phyloP scores from a whole-genome alignment of 2,888 invertebrate species.

The Lissonota sp. region DNA sequence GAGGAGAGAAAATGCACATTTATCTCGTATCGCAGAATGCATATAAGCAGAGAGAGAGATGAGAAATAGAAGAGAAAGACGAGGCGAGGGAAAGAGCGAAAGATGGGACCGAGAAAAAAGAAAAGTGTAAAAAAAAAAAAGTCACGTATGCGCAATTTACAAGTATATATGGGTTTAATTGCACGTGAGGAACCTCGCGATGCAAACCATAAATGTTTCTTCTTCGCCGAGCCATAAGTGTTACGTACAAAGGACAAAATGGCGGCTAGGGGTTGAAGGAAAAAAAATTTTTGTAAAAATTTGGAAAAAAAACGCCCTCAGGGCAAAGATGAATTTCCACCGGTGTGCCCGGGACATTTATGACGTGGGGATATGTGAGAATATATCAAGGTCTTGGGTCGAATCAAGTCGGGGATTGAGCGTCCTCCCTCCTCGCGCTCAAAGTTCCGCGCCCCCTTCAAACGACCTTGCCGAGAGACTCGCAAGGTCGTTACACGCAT shows the following conservation, averaged over 20 bases:
- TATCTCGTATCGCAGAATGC: constrained; percentile 27
- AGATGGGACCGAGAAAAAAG: constrained; percentile 54
- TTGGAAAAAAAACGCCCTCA: neutral
- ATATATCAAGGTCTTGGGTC: neutral
- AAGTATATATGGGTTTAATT: constrained; percentile 61
- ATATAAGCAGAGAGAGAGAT: constrained; percentile 39
- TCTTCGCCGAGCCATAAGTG: neutral
- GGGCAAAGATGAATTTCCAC: neutral
- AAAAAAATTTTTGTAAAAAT: constrained; percentile 3
- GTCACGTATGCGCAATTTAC: constrained; percentile 63
- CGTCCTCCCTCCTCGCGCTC: constrained; percentile 57
- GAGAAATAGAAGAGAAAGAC: constrained; percentile 35
- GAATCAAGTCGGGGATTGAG: constrained; percentile 43
- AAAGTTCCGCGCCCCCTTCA: constrained; percentile 45
- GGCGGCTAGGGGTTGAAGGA: constrained; percentile 9
- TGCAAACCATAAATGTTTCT: neutral
- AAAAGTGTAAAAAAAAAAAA: constrained; percentile 60
- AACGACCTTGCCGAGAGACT: constrained; percentile 64
- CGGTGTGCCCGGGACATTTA: neutral
- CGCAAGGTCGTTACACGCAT: constrained; percentile 57
- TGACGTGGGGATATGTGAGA: neutral
- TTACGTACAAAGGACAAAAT: constrained; percentile 8
- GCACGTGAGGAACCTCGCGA: constrained; percentile 38
- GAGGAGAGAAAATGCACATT: neutral
- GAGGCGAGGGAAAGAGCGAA: constrained; percentile 45